Conservation (phyloP, 2,113 vertebrate species). For the Pelobates fuscus region DNA sequence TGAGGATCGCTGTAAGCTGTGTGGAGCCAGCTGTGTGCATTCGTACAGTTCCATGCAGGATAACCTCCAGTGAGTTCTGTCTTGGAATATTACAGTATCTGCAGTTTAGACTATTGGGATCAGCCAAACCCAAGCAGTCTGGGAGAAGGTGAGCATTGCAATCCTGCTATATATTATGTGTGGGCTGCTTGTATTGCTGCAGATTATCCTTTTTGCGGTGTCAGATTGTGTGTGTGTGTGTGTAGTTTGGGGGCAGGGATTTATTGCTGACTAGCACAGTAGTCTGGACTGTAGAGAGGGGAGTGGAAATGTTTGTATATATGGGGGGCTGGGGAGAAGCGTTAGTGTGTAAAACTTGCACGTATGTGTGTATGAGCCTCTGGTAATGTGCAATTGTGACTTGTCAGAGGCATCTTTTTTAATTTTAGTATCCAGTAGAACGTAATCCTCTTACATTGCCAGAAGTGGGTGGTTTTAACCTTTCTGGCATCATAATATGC, state of each 20-base stretch:
- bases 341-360: no score
- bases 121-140: not conserved
- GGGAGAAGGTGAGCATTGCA: constrained; percentile 9
- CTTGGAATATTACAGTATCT: not conserved
- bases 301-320: constrained; percentile 1
- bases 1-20: no score
- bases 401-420: not conserved
- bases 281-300: constrained; percentile 39
- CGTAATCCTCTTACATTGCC: not conserved
- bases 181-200: not conserved
- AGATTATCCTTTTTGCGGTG: no score
- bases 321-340: not conserved
- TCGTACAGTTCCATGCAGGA: no score
- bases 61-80: no score
- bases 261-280: constrained; percentile 40
- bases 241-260: constrained; percentile 32
- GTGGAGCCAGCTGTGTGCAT: no score
- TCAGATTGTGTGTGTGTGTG: not conserved
- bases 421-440: not conserved
- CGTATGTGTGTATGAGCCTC: not conserved
- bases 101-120: not conserved
- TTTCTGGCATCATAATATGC: not conserved
- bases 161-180: no score
- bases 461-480: not conserved
- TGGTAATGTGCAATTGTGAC: not conserved